Evolutionary conservation across 2,113 vertebrate species (phyloP).

Genomic region (Colaptes auratus): DNA sequence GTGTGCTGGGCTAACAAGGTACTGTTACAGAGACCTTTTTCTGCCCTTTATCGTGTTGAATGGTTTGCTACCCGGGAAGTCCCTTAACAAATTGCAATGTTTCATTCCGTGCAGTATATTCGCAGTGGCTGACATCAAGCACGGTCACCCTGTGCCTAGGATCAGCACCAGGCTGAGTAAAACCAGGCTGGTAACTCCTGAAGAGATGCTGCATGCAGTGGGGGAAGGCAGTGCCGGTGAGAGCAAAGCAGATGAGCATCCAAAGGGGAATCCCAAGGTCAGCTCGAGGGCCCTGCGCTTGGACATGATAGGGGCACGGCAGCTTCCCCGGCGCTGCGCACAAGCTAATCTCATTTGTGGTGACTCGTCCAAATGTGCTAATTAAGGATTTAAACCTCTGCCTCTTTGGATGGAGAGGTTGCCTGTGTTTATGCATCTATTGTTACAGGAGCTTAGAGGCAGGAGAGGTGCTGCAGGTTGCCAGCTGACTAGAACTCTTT

Average conservation of each 20-base stretch:
- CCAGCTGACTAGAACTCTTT: not conserved
- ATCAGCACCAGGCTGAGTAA: not conserved
- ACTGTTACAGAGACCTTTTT: not conserved
- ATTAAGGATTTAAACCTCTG: slow-evolving; percentile 42
- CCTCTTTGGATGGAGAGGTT: slow-evolving; percentile 7
- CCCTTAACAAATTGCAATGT: not conserved
- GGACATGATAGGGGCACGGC: slow-evolving; percentile 11
- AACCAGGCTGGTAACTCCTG: not conserved
- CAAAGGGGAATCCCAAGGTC: slow-evolving; percentile 69
- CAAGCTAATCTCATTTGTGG: not conserved
- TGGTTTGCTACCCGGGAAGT: slow-evolving; percentile 9
- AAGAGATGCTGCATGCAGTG: not conserved
- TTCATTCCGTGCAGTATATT: not conserved
- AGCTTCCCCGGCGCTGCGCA: not conserved
- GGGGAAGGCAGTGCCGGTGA: not conserved
- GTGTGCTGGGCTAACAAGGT: not conserved
- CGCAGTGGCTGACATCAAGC: not conserved
- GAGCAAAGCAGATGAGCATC: slow-evolving; percentile 28
- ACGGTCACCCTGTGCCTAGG: not conserved
- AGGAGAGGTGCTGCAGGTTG: slow-evolving; percentile 20
- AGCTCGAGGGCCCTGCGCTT: not conserved
- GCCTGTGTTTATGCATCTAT: slow-evolving; percentile 1
- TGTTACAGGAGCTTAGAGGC: slow-evolving; percentile 6
- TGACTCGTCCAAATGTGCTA: slow-evolving; percentile 34
- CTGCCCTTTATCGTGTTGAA: not conserved